A percentile compares a stretch with the other conserved stretches of the same genome.
Conservation (phyloP, 2,888 invertebrate genomes). For the Hemistola chrysoprasaria region DNA sequence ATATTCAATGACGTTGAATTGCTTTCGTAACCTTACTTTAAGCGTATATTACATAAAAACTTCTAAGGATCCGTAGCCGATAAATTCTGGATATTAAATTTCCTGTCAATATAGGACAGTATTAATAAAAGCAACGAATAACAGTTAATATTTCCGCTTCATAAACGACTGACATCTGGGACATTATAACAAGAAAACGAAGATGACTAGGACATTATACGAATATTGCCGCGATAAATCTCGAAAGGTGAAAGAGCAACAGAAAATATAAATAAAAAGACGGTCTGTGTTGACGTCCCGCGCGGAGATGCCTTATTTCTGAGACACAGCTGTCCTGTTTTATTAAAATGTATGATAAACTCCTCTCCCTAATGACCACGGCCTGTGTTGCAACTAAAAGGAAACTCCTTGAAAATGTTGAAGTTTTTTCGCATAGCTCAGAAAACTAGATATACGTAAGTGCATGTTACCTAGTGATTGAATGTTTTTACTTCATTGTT, state of each 20-base stretch:
- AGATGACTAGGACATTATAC: constrained; percentile 48
- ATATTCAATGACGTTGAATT: too few relatives aligned
- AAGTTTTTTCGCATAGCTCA: too few relatives aligned
- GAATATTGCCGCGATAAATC: constrained; percentile 67
- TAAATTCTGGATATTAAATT: constrained; percentile 2
- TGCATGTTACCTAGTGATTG: too few relatives aligned
- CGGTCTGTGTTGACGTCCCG: constrained; percentile 57
- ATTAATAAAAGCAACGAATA: constrained; percentile 19
- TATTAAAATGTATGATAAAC: constrained; percentile 72
- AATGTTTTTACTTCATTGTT: too few relatives aligned
- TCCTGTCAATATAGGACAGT: constrained; percentile 7
- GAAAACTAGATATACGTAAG: too few relatives aligned
- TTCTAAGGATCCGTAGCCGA: constrained; percentile 1
- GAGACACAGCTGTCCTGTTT: constrained; percentile 56
- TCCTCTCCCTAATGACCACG: constrained; percentile 19
- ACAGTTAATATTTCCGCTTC: constrained; percentile 27
- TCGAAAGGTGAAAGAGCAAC: constrained; percentile 44
- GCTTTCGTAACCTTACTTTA: too few relatives aligned
- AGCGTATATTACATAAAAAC: neutral
- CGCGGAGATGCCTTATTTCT: constrained; percentile 37
- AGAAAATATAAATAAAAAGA: constrained; percentile 59
- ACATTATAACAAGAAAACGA: constrained; percentile 30
- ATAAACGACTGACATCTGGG: constrained; percentile 29
- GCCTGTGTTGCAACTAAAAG: constrained; percentile 7
- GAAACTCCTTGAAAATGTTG: neutral